Conservation (phyloP, 2,113 vertebrate species). For the Telmatochromis bifrenatus region DNA sequence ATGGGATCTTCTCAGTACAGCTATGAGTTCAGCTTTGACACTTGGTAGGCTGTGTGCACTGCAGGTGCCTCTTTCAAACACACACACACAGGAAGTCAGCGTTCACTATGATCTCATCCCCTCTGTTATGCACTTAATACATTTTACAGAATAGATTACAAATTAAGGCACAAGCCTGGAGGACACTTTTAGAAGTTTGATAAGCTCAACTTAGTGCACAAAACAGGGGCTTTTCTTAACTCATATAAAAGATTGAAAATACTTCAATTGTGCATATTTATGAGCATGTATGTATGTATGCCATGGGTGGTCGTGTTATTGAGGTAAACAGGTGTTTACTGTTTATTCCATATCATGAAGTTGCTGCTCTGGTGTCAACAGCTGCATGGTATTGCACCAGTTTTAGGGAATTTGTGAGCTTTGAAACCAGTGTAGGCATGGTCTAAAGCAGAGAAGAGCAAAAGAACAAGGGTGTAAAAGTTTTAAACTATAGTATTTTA, state of each 20-base stretch:
- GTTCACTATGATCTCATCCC: slow-evolving; percentile 11
- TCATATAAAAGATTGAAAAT: background rate
- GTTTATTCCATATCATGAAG: background rate
- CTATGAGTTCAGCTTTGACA: slow-evolving; percentile 44
- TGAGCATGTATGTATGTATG: background rate
- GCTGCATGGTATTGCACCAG: slow-evolving; percentile 48
- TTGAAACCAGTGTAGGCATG: background rate
- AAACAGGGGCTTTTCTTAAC: background rate
- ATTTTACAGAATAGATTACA: background rate
- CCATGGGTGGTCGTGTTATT: background rate
- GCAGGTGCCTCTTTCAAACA: slow-evolving; percentile 10
- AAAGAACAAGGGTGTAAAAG: background rate
- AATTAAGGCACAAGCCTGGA: background rate
- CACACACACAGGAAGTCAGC: slow-evolving; percentile 50
- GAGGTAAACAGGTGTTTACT: slow-evolving; percentile 27
- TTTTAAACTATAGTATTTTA: background rate
- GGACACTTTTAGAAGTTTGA: background rate
- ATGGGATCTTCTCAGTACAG: slow-evolving; percentile 35
- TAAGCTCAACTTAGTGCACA: background rate
- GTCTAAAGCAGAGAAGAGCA: background rate
- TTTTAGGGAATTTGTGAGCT: slow-evolving; percentile 5
- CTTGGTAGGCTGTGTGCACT: slow-evolving; percentile 3
- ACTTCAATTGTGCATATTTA: background rate
- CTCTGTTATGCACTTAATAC: background rate
- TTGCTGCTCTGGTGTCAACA: background rate